Percentiles rank a stretch among this genome's conserved stretches.
Evolutionary conservation across 2,113 vertebrate genomes (phyloP).

Genomic region (Tupaia tana): DNA sequence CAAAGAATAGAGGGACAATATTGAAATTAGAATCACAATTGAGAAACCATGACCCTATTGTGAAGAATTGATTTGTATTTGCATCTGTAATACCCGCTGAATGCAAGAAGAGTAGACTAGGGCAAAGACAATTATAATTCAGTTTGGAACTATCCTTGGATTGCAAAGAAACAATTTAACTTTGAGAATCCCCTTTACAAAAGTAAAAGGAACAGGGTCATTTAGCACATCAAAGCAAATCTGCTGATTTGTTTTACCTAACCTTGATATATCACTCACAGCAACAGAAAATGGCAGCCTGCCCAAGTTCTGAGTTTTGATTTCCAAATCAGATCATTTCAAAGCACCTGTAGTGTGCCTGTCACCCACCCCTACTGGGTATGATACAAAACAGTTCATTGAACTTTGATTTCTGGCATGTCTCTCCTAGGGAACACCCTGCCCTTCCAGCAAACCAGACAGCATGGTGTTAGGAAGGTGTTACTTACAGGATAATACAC

Average conservation of each 20-base stretch:
- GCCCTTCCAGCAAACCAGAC: neutral
- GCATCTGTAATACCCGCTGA: neutral
- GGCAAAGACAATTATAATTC: constrained; percentile 3
- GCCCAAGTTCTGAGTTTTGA: neutral
- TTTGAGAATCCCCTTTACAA: constrained; percentile 5
- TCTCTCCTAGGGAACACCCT: neutral
- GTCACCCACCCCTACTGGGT: neutral
- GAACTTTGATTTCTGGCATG: constrained; percentile 27
- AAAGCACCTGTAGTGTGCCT: neutral
- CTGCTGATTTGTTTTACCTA: constrained; percentile 11
- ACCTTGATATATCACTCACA: neutral
- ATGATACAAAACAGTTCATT: neutral
- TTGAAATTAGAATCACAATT: constrained; percentile 6
- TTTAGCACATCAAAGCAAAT: constrained; percentile 13
- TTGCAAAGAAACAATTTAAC: neutral
- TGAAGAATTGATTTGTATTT: constrained; percentile 16
- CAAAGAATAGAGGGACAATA: neutral
- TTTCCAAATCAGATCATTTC: constrained; percentile 42
- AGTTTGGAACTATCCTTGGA: neutral
- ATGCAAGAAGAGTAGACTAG: neutral
- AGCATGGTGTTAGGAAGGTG: neutral
- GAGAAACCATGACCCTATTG: neutral
- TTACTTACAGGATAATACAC: neutral
- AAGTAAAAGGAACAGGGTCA: neutral
- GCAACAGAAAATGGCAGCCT: constrained; percentile 43